Conservation (phyloP, 2,113 vertebrate genomes). For the Circaetus gallicus region DNA sequence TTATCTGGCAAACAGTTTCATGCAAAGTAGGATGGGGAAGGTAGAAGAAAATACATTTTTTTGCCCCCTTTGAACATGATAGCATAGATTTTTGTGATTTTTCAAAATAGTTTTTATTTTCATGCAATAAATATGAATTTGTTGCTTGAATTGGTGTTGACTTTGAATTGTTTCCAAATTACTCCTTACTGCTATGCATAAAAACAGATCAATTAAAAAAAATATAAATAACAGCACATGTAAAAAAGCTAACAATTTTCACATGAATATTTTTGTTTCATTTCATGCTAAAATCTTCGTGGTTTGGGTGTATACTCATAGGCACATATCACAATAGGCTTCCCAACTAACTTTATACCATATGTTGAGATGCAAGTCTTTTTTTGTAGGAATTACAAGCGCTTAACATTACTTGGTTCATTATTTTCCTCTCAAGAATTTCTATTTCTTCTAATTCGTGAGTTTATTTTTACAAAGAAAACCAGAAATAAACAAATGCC, state of each 20-base stretch:
- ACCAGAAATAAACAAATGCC: not conserved
- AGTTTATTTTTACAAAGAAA: conserved; percentile 10
- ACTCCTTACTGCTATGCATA: not conserved
- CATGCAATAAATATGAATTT: not conserved
- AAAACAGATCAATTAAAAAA: not conserved
- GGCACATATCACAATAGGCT: not conserved
- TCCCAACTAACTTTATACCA: not conserved
- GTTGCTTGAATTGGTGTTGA: conserved; percentile 1
- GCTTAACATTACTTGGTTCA: not conserved
- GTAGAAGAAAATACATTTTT: not conserved
- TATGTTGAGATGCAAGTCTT: not conserved
- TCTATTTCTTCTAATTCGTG: not conserved
- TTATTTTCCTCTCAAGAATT: not conserved
- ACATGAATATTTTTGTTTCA: not conserved
- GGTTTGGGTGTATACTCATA: not conserved
- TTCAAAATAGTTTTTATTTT: not conserved
- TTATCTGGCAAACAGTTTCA: not conserved
- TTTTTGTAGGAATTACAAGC: not conserved
- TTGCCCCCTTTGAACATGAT: not conserved
- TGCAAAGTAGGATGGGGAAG: not conserved
- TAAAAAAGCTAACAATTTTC: not conserved
- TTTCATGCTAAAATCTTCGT: not conserved
- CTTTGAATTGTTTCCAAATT: not conserved
- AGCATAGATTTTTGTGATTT: not conserved
- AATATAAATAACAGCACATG: not conserved